A percentile compares a stretch with the other conserved stretches of the same genome.
Conservation (phyloP, 2,888 invertebrate species). For the Leptopterna dolabrata region DNA sequence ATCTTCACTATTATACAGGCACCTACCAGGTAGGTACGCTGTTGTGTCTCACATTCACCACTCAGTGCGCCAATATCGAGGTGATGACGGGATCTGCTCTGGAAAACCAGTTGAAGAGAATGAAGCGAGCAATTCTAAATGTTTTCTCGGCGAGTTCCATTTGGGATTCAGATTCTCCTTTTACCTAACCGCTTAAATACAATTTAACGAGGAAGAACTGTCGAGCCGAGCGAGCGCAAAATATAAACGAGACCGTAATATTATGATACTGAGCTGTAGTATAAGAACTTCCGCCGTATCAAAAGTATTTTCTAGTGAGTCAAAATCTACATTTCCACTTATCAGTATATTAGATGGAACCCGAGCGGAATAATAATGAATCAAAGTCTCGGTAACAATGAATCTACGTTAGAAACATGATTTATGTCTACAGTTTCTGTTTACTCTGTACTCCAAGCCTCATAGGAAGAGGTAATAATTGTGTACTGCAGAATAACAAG, state of each 20-base stretch:
- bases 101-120: background rate
- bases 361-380: too few species aligned
- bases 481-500: too few species aligned
- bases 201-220: constrained; percentile 27
- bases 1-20: too few species aligned
- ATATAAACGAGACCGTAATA: constrained; percentile 41
- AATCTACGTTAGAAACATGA: too few species aligned
- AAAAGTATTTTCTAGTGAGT: background rate
- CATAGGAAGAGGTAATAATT: too few species aligned
- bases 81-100: background rate
- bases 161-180: constrained; percentile 28
- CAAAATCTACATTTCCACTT: background rate
- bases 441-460: too few species aligned
- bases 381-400: too few species aligned
- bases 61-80: background rate
- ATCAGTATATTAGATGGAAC: background rate
- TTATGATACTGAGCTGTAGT: constrained; percentile 17
- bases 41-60: background rate
- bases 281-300: background rate
- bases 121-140: constrained; percentile 23
- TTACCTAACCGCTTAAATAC: background rate
- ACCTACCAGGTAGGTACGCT: too few species aligned
- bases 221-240: background rate
- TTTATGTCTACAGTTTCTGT: too few species aligned
- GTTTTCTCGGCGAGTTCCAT: background rate